Evolutionary conservation across 2,888 invertebrate genomes (phyloP).

Genomic region (Philopedon plagiatum): DNA sequence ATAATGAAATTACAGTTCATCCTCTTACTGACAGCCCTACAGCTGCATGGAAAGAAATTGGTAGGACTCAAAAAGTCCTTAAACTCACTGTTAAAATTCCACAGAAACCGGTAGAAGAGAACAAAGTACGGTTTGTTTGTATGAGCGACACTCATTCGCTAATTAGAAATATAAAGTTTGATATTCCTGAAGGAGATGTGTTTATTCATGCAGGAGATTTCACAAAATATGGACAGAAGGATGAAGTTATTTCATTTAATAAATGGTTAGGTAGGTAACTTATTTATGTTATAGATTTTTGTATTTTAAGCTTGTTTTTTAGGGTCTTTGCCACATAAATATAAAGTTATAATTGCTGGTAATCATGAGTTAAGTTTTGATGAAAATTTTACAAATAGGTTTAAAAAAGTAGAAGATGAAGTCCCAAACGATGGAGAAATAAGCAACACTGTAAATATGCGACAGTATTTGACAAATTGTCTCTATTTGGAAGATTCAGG

Average conservation of each 20-base stretch:
- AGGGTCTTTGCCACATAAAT: conserved; percentile 77
- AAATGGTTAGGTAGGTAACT: conserved; percentile 76
- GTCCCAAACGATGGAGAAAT: conserved; percentile 78
- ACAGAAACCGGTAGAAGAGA: conserved; percentile 70
- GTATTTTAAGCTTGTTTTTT: conserved; percentile 38
- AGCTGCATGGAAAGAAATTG: conserved; percentile 80
- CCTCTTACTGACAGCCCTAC: conserved; percentile 79
- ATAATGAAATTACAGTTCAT: conserved; percentile 68
- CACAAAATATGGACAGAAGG: conserved; percentile 81
- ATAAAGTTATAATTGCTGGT: conserved; percentile 88
- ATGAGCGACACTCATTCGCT: conserved; percentile 89
- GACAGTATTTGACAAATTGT: conserved; percentile 81
- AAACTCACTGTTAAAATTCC: conserved; percentile 77
- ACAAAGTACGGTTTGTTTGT: conserved; percentile 84
- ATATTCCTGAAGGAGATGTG: conserved; percentile 84
- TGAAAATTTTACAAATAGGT: conserved; percentile 75
- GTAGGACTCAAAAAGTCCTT: conserved; percentile 76
- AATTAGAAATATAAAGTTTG: conserved; percentile 77
- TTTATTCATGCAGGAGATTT: conserved; percentile 91
- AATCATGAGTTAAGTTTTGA: conserved; percentile 91
- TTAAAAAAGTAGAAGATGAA: conserved; percentile 72
- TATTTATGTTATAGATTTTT: not conserved
- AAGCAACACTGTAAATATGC: conserved; percentile 78
- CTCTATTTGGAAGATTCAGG: conserved; percentile 82
- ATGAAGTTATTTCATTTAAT: conserved; percentile 84